These are phyloP conservation scores for Paramacrobiotus metropolitanus DNA, from an alignment of 1,140 invertebrate species.

Conservation along the genomic window DNA sequence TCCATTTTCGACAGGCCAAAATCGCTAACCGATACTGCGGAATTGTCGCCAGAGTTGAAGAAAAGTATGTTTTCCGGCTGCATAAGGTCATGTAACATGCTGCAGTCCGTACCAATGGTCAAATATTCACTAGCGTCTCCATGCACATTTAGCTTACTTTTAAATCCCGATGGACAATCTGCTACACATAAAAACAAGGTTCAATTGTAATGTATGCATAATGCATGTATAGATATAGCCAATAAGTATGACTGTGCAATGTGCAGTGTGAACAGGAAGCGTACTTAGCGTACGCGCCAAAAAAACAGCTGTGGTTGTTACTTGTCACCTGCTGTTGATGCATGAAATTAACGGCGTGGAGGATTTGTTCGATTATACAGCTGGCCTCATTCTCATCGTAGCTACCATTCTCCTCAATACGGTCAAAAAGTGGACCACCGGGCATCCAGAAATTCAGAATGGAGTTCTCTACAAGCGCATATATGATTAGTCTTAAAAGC, in stretches of 20 bases:
- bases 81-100: too few species aligned
- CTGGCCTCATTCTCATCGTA: constrained; percentile 98
- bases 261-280: too few species aligned
- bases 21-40: constrained; percentile 99
- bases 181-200: constrained; percentile 43
- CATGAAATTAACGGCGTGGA: constrained; percentile 98
- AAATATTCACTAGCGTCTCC: too few species aligned
- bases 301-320: too few species aligned
- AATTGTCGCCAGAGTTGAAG: constrained; percentile 88
- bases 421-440: constrained; percentile 90
- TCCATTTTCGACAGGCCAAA: constrained; percentile 99
- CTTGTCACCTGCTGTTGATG: constrained; percentile 28
- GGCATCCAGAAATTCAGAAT: constrained; percentile 71
- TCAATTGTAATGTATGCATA: background rate
- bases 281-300: too few species aligned
- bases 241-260: too few species aligned
- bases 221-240: too few species aligned
- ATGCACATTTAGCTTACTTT: constrained; percentile 9
- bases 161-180: constrained; percentile 18
- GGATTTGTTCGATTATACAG: constrained; percentile 69
- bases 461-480: too few species aligned
- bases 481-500: too few species aligned
- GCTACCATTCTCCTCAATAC: constrained; percentile 97
- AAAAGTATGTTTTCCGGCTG: constrained; percentile 96
- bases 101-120: too few species aligned